Evolutionary conservation across 1,140 invertebrate species (phyloP).

Genomic region (Lycorma delicatula): DNA sequence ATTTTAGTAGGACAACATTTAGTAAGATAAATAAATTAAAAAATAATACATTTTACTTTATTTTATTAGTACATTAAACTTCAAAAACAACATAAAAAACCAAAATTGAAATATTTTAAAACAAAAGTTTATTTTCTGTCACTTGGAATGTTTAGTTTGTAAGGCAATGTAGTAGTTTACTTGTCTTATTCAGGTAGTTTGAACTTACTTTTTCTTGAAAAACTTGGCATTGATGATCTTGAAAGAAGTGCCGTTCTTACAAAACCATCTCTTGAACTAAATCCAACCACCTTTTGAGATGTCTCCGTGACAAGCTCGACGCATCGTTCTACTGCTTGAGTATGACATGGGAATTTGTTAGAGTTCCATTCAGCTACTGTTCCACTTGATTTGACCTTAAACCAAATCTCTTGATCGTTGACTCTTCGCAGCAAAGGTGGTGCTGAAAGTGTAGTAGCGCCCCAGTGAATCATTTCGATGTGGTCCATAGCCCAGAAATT

Average conservation of each 20-base stretch:
- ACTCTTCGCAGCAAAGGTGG: constrained; percentile 18
- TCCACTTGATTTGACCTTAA: no score
- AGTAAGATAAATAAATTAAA: no score
- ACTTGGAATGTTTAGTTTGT: no score
- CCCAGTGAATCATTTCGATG: constrained; percentile 19
- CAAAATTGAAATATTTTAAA: no score
- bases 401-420: constrained; percentile 20
- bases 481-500: constrained; percentile 22
- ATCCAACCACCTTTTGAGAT: constrained; percentile 19
- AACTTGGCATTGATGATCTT: constrained; percentile 8
- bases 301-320: constrained; percentile 30
- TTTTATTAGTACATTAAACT: no score
- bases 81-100: no score
- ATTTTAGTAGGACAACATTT: no score
- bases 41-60: no score
- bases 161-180: no score
- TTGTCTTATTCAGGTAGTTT: no score
- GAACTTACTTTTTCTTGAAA: no score
- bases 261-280: constrained; percentile 20
- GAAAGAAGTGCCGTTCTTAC: constrained; percentile 12
- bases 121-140: no score
- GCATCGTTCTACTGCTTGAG: constrained; percentile 29
- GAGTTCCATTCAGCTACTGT: neutral
- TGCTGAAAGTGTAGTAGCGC: constrained; percentile 4
- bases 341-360: constrained; percentile 26